phyloP scores from a whole-genome alignment of 2,888 invertebrate species.

The Agrochola lota region DNA sequence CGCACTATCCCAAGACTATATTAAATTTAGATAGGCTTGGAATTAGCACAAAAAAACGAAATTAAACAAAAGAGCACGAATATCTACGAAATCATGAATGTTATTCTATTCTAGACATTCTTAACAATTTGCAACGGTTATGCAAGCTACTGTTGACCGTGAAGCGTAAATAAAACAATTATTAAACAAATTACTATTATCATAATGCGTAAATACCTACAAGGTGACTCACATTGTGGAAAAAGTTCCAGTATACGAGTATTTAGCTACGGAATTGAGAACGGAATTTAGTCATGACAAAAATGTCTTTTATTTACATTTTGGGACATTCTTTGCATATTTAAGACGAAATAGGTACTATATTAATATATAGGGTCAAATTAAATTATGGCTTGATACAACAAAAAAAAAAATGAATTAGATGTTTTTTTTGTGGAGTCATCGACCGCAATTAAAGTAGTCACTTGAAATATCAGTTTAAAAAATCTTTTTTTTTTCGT shows the following conservation, averaged over 20 bases:
- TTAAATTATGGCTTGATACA: no score
- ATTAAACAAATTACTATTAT: slow-evolving; percentile 51
- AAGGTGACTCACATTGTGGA: slow-evolving; percentile 43
- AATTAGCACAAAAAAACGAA: slow-evolving; percentile 15
- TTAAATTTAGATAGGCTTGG: background rate
- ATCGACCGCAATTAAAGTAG: no score
- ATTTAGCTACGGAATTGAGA: slow-evolving; percentile 43
- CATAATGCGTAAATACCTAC: slow-evolving; percentile 43
- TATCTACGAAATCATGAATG: slow-evolving; percentile 9
- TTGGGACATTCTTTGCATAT: slow-evolving; percentile 26
- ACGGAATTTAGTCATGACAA: slow-evolving; percentile 9
- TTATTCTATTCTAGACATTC: slow-evolving; percentile 29
- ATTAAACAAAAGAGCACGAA: slow-evolving; percentile 25
- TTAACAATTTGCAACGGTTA: slow-evolving; percentile 49
- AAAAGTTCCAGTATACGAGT: slow-evolving; percentile 1
- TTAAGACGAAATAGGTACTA: background rate
- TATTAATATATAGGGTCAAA: background rate
- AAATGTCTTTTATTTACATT: slow-evolving; percentile 15
- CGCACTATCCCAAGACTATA: background rate
- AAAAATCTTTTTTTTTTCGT: no score
- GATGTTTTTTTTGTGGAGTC: no score
- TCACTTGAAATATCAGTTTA: no score
- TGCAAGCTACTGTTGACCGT: slow-evolving; percentile 40
- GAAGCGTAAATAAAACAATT: slow-evolving; percentile 59
- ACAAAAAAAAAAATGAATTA: no score